Base-by-base conservation (phyloP, 2,113 vertebrate species). In the Columbina picui region DNA sequence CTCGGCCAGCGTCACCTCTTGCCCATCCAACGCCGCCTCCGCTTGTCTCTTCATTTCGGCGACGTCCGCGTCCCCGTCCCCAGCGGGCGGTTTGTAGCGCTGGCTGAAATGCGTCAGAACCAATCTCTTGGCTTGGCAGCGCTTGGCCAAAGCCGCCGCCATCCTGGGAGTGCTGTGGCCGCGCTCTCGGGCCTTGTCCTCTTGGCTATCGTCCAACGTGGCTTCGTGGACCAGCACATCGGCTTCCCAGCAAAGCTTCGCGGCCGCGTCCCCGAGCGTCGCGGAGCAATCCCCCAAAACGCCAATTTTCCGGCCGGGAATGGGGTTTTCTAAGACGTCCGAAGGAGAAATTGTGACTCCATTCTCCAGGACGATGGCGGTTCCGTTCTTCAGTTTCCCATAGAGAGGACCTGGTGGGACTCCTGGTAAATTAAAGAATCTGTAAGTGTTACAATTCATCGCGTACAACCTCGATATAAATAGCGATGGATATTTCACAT, bases 71-170 rank as follows among this genome's bases (percentile, higher is more conserved):
- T 98, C 98, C 6, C 98, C 98, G 9, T 98, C 98, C 12, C 68
- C 97, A 18, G 94, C 68, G 2, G 92, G 49, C 0, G 99, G 98
- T 60, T 98, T 99, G 90, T 99, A 99, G 17, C 99, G 93, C 96
- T 99, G 99, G 91, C 99, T 99, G 96, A 99, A 99, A 91, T 99
- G 99, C 47, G 98, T 98, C 64, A 99, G 96, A 50, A 98, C 98
- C 94, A 99, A 96, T 23, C 57, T 97, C 47, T 38, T 96, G 0
- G 86, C 99, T 1, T 69, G 5, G 69, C 99, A 99, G 4, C 50
- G 59, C 55, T 96, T 98, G 3, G 99, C 99, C 88, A 99, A 98
- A 0, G 95, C 97, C 0, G 99, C 98, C 1, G 99, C 99, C 98
- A 98, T 99, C 71, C 94, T 97, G 0, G 99, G 99, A 0, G 99